These are phyloP conservation scores for Eupithecia subfuscata DNA, from an alignment of 2,888 invertebrate species.

Conservation along the genomic window DNA sequence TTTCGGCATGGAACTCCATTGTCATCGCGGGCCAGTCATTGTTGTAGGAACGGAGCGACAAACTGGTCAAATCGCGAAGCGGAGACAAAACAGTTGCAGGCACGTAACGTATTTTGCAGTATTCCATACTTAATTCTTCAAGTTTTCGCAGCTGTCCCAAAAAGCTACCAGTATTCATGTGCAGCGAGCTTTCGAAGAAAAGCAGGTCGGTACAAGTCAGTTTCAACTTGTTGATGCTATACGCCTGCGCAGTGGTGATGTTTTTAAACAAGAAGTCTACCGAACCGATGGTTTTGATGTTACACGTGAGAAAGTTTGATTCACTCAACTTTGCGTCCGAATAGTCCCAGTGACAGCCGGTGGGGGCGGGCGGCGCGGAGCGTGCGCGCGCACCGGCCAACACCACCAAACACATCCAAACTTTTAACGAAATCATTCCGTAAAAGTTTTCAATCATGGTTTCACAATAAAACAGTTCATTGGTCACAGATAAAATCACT, in stretches of 20 bases:
- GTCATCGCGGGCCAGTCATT: slow-evolving; percentile 92
- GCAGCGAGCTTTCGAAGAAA: slow-evolving; percentile 89
- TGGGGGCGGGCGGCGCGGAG: slow-evolving; percentile 85
- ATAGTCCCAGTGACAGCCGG: slow-evolving; percentile 90
- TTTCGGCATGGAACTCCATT: slow-evolving; percentile 90
- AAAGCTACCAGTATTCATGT: slow-evolving; percentile 85
- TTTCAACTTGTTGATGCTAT: slow-evolving; percentile 87
- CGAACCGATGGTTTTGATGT: slow-evolving; percentile 88
- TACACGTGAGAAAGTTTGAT: slow-evolving; percentile 87
- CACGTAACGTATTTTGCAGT: slow-evolving; percentile 90
- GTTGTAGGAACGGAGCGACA: slow-evolving; percentile 89
- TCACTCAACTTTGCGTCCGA: slow-evolving; percentile 83
- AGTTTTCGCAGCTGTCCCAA: slow-evolving; percentile 87
- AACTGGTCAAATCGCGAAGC: slow-evolving; percentile 86
- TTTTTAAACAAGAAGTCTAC: slow-evolving; percentile 88
- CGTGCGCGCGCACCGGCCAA: slow-evolving; percentile 82
- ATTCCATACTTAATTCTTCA: slow-evolving; percentile 89
- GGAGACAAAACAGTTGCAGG: slow-evolving; percentile 88
- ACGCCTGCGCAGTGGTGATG: slow-evolving; percentile 88
- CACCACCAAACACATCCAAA: slow-evolving; percentile 80
- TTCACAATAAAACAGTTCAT: slow-evolving; percentile 76
- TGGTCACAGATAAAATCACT: slow-evolving; percentile 72
- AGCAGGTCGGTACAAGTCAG: slow-evolving; percentile 89
- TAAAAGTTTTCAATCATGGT: slow-evolving; percentile 76
- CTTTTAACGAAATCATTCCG: slow-evolving; percentile 82